phyloP scores from a whole-genome alignment of 2,797 vertebrate genomes.

The Spatula versicolor region DNA sequence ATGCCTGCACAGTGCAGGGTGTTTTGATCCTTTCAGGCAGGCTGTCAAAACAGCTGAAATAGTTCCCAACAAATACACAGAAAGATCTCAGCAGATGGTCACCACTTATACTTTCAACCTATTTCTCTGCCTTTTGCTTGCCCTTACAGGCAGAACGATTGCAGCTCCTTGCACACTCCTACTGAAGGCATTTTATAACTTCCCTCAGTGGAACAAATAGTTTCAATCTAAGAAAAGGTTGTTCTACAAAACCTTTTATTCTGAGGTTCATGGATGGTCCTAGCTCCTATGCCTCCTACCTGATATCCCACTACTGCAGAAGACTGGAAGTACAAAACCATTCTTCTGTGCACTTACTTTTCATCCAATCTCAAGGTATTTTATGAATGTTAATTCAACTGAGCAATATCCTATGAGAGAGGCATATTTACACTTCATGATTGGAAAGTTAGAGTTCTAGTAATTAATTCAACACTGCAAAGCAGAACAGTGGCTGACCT shows the following conservation, averaged over 20 bases:
- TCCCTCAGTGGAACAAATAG: not conserved
- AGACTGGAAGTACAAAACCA: not conserved
- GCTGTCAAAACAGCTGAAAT: slow-evolving; percentile 27
- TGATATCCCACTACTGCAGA: not conserved
- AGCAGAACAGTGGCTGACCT: not conserved
- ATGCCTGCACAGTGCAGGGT: not conserved
- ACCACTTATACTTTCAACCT: not conserved
- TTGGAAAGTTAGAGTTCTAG: not conserved
- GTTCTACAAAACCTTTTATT: not conserved
- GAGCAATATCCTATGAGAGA: not conserved
- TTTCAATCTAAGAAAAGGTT: not conserved
- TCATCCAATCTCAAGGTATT: not conserved
- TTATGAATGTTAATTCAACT: not conserved
- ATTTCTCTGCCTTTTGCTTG: not conserved
- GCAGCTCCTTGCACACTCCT: not conserved
- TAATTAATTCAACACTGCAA: not conserved
- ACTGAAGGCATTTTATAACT: not conserved
- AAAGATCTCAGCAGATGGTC: slow-evolving; percentile 17
- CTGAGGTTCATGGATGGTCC: not conserved
- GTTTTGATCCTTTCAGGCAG: slow-evolving; percentile 20
- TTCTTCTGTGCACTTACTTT: not conserved
- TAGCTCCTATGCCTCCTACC: not conserved
- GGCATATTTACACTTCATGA: not conserved
- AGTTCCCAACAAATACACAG: not conserved
- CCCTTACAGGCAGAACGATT: not conserved